Percentiles rank a stretch among this genome's conserved stretches.
phyloP scores from a whole-genome alignment of 2,113 vertebrate species.

The Dipodomys stephensi region DNA sequence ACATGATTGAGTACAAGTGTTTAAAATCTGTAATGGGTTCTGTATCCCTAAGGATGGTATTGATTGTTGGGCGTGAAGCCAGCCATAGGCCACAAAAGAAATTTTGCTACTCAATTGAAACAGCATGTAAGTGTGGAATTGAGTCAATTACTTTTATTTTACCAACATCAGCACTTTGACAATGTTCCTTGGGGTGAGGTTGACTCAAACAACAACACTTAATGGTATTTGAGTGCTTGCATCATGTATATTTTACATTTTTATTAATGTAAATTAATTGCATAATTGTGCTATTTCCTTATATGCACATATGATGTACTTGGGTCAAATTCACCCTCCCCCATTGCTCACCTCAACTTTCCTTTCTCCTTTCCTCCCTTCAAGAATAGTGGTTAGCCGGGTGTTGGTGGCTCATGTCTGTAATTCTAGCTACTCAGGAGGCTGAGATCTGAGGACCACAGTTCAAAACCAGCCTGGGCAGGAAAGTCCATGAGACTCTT shows the following conservation, averaged over 20 bases:
- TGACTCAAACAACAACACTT: not conserved
- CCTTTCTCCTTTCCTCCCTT: too few relatives aligned
- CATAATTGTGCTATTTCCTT: too few relatives aligned
- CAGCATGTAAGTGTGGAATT: not conserved
- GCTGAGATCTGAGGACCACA: too few relatives aligned
- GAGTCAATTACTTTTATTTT: conserved; percentile 27
- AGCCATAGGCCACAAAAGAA: conserved; percentile 63
- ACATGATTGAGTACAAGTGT: not conserved
- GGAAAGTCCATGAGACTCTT: too few relatives aligned
- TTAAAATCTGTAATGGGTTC: conserved; percentile 58
- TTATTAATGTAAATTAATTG: too few relatives aligned
- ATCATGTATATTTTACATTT: not conserved
- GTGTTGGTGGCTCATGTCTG: too few relatives aligned
- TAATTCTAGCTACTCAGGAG: too few relatives aligned
- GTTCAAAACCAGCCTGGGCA: too few relatives aligned
- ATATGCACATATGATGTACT: not conserved
- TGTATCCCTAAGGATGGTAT: not conserved
- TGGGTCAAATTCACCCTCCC: too few relatives aligned
- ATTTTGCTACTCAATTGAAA: conserved; percentile 50
- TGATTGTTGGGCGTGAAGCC: conserved; percentile 58
- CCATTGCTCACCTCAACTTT: too few relatives aligned
- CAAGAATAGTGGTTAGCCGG: too few relatives aligned
- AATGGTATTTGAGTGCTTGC: not conserved
- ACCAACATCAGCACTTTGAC: conserved; percentile 57
- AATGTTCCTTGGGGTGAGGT: not conserved